Evolutionary conservation across 2,888 invertebrate genomes (phyloP).

Genomic region (Apamea monoglypha): DNA sequence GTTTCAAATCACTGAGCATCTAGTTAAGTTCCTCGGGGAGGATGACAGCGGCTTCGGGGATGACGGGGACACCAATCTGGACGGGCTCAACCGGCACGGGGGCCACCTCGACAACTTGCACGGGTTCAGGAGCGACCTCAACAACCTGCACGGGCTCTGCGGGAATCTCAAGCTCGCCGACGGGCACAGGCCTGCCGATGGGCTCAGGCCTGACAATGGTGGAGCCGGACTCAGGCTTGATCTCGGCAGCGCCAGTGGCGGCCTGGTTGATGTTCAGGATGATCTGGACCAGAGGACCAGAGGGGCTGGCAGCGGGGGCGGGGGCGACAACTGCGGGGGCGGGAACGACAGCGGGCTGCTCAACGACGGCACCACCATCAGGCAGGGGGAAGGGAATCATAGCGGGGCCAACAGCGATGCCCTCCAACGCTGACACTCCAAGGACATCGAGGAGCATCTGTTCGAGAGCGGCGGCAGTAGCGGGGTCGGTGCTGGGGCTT

Average conservation of each 20-base stretch:
- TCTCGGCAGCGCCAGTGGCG: constrained; percentile 1
- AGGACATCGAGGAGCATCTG: constrained; percentile 65
- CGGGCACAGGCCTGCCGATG: constrained; percentile 27
- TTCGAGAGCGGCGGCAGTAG: constrained; percentile 63
- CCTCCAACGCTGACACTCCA: constrained; percentile 28
- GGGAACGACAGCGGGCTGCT: constrained; percentile 45
- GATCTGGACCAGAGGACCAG: constrained; percentile 71
- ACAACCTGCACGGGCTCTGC: constrained; percentile 44
- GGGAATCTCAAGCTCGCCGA: neutral
- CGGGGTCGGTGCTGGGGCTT: constrained; percentile 64
- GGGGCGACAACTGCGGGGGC: constrained; percentile 41
- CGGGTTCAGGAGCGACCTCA: constrained; percentile 42
- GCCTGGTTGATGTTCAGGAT: constrained; percentile 70
- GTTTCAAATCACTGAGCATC: constrained; percentile 17
- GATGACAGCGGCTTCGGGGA: constrained; percentile 66
- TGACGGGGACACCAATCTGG: constrained; percentile 55
- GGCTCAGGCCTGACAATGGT: constrained; percentile 15
- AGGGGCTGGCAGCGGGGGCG: constrained; percentile 32
- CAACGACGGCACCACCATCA: constrained; percentile 50
- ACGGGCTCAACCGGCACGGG: constrained; percentile 60
- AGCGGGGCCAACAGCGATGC: constrained; percentile 51
- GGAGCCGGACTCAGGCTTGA: constrained; percentile 31
- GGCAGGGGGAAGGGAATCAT: constrained; percentile 62
- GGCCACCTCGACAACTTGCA: constrained; percentile 14
- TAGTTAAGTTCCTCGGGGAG: constrained; percentile 69